Evolutionary conservation across 2,113 vertebrate genomes (phyloP).

Genomic region (Lucifuga dentata): DNA sequence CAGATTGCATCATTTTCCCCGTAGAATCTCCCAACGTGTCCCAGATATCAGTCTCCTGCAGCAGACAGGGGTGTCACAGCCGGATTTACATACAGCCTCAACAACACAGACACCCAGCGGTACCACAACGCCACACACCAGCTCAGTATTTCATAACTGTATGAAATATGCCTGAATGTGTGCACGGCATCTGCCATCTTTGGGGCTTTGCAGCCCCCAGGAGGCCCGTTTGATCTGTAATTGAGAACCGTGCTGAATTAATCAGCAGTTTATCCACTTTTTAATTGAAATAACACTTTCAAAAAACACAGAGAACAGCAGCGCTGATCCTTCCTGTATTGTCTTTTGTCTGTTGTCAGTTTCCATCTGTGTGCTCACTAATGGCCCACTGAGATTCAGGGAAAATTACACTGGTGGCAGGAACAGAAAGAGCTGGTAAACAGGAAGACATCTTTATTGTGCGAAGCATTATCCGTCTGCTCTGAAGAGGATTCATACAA

Average conservation of each 20-base stretch:
- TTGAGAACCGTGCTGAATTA: conserved; percentile 98
- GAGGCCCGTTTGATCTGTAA: conserved; percentile 97
- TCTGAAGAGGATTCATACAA: conserved; percentile 45
- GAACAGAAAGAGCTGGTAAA: conserved; percentile 50
- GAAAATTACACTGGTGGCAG: conserved; percentile 21
- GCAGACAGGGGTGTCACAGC: conserved; percentile 68
- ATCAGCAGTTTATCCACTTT: conserved; percentile 97
- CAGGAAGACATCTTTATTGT: conserved; percentile 21
- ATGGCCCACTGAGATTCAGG: conserved; percentile 58
- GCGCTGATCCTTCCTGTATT: conserved; percentile 79
- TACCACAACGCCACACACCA: conserved; percentile 88
- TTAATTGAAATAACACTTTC: conserved; percentile 92
- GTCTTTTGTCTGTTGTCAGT: conserved; percentile 66
- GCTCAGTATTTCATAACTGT: conserved; percentile 96
- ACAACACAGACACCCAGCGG: conserved; percentile 77
- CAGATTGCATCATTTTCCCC: conserved; percentile 72
- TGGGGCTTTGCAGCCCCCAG: conserved; percentile 87
- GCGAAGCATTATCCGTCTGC: conserved; percentile 36
- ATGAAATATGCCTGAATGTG: conserved; percentile 95
- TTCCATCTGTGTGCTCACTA: conserved; percentile 59
- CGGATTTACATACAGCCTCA: conserved; percentile 75
- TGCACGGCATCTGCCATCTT: conserved; percentile 92
- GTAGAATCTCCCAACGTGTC: conserved; percentile 65
- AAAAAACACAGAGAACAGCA: conserved; percentile 82
- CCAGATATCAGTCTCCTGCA: conserved; percentile 76